These are phyloP conservation scores for Eira barbara DNA, from an alignment of 2,113 vertebrate genomes.

Conservation along the genomic window DNA sequence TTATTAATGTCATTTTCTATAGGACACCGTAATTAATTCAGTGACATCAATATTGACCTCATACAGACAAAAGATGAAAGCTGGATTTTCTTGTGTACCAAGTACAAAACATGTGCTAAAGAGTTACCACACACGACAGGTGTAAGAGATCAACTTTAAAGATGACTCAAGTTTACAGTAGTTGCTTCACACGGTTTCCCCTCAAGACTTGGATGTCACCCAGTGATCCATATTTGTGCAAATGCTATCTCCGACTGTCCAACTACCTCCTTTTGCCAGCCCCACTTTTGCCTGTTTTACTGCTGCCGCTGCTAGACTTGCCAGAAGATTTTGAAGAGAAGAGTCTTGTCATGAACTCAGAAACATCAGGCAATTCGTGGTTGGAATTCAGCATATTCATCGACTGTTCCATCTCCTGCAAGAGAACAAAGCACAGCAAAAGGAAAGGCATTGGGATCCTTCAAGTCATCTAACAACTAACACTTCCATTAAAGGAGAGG, in stretches of 20 bases:
- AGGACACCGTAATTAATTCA: conserved; percentile 81
- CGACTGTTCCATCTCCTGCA: conserved; percentile 99
- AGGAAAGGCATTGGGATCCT: background rate
- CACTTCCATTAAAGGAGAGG: background rate
- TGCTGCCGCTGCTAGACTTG: conserved; percentile 89
- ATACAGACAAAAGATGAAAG: conserved; percentile 80
- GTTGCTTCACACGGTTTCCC: conserved; percentile 77
- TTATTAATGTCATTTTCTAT: conserved; percentile 83
- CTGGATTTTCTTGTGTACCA: conserved; percentile 75
- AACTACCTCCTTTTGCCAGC: conserved; percentile 97
- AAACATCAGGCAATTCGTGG: conserved; percentile 97
- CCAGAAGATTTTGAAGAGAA: conserved; percentile 97
- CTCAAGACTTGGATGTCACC: conserved; percentile 72
- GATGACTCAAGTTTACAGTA: conserved; percentile 78
- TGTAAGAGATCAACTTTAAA: conserved; percentile 71
- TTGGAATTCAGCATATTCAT: conserved; percentile 99
- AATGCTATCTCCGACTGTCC: conserved; percentile 57
- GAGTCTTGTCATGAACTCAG: conserved; percentile 99
- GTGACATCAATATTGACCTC: conserved; percentile 78
- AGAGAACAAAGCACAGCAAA: conserved; percentile 1
- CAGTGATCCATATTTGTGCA: conserved; percentile 71
- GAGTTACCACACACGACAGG: conserved; percentile 75
- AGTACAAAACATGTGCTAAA: conserved; percentile 81
- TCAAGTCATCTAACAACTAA: background rate
- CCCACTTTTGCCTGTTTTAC: conserved; percentile 91